Evolutionary conservation across 2,888 invertebrate species (phyloP).

Genomic region (Ditula angustiorana): DNA sequence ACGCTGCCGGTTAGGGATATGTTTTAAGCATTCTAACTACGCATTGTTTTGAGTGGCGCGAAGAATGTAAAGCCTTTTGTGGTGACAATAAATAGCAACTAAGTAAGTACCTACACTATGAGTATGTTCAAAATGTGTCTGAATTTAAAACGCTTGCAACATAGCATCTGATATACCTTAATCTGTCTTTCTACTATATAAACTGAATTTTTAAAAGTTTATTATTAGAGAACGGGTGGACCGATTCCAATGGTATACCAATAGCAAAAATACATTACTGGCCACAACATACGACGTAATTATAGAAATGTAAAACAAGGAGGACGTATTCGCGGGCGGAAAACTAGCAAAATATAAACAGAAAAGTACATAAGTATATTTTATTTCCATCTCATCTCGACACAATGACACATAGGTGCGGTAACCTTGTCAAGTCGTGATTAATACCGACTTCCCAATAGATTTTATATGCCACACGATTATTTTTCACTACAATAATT

Average conservation of each 20-base stretch:
- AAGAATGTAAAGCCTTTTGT: not conserved
- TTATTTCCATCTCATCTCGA: conserved; percentile 27
- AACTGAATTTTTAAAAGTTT: too few relatives aligned
- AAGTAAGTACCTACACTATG: not conserved
- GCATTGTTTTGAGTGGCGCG: conserved; percentile 1
- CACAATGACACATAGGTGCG: conserved; percentile 35
- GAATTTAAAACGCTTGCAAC: too few relatives aligned
- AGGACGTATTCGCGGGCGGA: too few relatives aligned
- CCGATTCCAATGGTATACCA: too few relatives aligned
- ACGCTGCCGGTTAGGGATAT: not conserved
- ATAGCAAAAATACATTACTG: too few relatives aligned
- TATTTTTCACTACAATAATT: conserved; percentile 35
- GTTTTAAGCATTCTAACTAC: not conserved
- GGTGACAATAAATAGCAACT: not conserved
- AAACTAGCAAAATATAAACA: not conserved
- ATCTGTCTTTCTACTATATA: too few relatives aligned
- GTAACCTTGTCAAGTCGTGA: conserved; percentile 35
- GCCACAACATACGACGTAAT: too few relatives aligned
- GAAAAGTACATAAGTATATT: not conserved
- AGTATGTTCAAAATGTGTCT: too few relatives aligned
- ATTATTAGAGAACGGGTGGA: too few relatives aligned
- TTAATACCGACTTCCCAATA: conserved; percentile 37
- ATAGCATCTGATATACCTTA: too few relatives aligned
- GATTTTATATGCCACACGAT: conserved; percentile 33
- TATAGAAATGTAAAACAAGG: too few relatives aligned